These are phyloP conservation scores for Onychomys torridus DNA, from an alignment of 2,797 vertebrate species.

Conservation along the genomic window DNA sequence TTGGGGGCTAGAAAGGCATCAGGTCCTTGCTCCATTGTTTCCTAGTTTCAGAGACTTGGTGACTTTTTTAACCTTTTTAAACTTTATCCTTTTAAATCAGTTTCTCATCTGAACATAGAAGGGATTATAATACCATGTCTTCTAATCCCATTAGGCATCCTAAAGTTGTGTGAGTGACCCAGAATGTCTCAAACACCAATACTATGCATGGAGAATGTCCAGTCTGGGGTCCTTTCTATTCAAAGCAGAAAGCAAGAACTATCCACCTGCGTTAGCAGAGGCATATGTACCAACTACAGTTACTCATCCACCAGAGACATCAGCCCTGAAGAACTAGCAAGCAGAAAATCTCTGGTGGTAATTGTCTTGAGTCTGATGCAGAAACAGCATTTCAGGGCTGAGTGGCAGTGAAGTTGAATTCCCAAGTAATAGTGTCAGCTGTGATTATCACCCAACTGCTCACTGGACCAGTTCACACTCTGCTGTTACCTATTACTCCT, in stretches of 20 bases:
- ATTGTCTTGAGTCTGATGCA: background rate
- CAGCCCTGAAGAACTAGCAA: background rate
- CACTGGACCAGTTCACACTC: background rate
- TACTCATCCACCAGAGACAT: background rate
- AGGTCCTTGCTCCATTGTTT: background rate
- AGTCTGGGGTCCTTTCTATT: background rate
- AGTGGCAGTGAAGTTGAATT: background rate
- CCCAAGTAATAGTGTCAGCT: background rate
- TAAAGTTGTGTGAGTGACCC: background rate
- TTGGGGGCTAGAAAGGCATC: background rate
- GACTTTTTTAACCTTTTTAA: background rate
- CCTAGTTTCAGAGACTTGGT: background rate
- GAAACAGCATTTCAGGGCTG: background rate
- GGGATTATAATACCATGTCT: background rate
- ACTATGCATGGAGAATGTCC: background rate
- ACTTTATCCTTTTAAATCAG: background rate
- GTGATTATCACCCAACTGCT: background rate
- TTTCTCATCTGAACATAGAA: background rate
- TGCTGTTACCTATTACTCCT: background rate
- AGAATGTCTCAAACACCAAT: background rate
- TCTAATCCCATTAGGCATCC: background rate
- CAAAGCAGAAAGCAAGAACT: background rate
- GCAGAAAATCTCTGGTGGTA: background rate
- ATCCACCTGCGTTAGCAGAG: background rate
- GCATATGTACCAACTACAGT: background rate